Base-by-base conservation (phyloP, 1,140 invertebrate genomes). In the Drosophila varians region DNA sequence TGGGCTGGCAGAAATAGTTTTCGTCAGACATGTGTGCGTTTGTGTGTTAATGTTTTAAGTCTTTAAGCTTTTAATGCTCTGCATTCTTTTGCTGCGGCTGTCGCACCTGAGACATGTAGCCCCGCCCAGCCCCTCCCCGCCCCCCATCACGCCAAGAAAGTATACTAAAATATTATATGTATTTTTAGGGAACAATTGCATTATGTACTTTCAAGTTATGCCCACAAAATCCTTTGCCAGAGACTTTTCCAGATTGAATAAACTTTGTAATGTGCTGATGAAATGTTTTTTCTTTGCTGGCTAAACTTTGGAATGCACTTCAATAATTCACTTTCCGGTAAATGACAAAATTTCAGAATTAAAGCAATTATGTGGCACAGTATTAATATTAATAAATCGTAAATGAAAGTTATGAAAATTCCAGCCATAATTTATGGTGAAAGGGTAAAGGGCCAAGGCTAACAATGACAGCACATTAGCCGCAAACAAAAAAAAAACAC, bases 21-120 rank as follows among this genome's bases (percentile, higher is more conserved):
- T 71, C 57, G 55, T 68, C 51, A 60, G 60, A 42, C 25, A 45
- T 55, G 46, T 36, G 19, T 18, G 14, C 47, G 31, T 76, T 16
- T 42, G 40, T 57, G 38, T 48, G 47, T 79, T 79, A 79, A 80
- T 80, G 71, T 80, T 80, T 75, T 80, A 80, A 80, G 77, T 75
- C 71, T 76, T 76, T 80, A 80, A 80, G 77, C 77, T 80, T 71
- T 80, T 80, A 80, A 80, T 80, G 77, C 77, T 42, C 62, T 53
- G 54, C 77, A 80, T 80, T 80, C 77, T 75, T n/a, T 74, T 53
- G 48, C 64, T 64, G 70, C 28, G 47, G 52, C 52, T 68, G 55
- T 57, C 61, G 47, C 69, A 75, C 49, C 52, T 68, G 69, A 38
- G 61, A 51, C 31, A 25, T 49, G 45, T 40, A n/a, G n/a, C n/a